phyloP scores from a whole-genome alignment of 1,140 invertebrate genomes.

The Limonius californicus region DNA sequence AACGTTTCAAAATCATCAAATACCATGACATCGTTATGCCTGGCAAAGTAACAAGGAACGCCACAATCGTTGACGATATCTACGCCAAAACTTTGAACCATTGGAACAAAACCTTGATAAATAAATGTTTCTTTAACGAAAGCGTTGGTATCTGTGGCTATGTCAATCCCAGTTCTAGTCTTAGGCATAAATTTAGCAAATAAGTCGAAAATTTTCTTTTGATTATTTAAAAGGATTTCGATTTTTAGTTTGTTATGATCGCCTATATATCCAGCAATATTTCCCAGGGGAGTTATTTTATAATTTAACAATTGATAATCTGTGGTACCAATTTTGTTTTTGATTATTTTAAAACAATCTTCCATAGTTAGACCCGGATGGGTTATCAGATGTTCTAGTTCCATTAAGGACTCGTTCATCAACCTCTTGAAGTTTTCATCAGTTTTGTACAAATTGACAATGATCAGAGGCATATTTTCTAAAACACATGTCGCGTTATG shows the following conservation, averaged over 20 bases:
- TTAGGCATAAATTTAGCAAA: too few relatives aligned
- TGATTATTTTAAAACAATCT: slow-evolving; percentile 18
- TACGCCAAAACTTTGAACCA: neutral
- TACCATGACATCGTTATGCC: slow-evolving; percentile 3
- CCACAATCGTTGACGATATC: slow-evolving; percentile 1
- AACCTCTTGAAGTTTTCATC: neutral
- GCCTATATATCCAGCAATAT: slow-evolving; percentile 14
- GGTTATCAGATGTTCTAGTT: neutral
- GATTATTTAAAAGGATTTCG: neutral
- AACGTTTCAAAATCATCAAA: slow-evolving; percentile 19
- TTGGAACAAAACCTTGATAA: too few relatives aligned
- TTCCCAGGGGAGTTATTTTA: neutral
- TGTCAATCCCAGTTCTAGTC: too few relatives aligned
- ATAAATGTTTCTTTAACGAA: too few relatives aligned
- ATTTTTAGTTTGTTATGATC: slow-evolving; percentile 16
- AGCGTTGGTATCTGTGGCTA: too few relatives aligned
- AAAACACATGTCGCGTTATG: too few relatives aligned
- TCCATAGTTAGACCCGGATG: too few relatives aligned
- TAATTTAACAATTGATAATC: slow-evolving; percentile 4
- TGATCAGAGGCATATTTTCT: too few relatives aligned
- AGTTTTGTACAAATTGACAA: too few relatives aligned
- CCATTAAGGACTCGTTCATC: neutral
- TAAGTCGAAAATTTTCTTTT: neutral
- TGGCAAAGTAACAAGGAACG: slow-evolving; percentile 10
- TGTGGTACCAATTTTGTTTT: neutral